Conservation (phyloP, 2,888 invertebrate species). For the Eutolmus rufibarbis region DNA sequence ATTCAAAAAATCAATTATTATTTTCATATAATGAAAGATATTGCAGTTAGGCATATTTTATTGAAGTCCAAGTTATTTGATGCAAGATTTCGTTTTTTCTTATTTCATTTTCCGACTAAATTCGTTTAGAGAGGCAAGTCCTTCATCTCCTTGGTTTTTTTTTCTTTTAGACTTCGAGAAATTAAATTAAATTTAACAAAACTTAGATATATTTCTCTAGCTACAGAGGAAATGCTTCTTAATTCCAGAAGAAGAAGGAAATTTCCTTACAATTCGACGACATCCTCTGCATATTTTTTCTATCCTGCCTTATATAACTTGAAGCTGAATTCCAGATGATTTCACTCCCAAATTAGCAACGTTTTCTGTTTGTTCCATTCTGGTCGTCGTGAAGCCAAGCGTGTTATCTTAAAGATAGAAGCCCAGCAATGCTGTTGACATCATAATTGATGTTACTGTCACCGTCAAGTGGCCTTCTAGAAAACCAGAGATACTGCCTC, state of each 20-base stretch:
- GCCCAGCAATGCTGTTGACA: not conserved
- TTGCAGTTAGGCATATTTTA: no score
- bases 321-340: not conserved
- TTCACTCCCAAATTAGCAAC: not conserved
- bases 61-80: no score
- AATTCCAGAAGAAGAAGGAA: not conserved
- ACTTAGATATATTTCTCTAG: no score
- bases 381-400: not conserved
- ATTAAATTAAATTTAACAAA: no score
- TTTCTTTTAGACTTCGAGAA: no score
- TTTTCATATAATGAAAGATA: no score
- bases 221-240: not conserved
- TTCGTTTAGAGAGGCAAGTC: no score
- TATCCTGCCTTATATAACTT: not conserved
- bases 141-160: no score
- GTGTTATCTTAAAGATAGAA: not conserved
- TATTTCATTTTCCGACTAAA: no score
- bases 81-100: no score
- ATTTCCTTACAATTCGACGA: not conserved
- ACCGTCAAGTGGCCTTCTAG: not conserved
- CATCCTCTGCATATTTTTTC: not conserved
- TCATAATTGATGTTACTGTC: not conserved
- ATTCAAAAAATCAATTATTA: no score
- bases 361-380: not conserved
- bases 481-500: not conserved